Conservation (phyloP, 1,140 invertebrate genomes). For the Sycophaga agraensis region DNA sequence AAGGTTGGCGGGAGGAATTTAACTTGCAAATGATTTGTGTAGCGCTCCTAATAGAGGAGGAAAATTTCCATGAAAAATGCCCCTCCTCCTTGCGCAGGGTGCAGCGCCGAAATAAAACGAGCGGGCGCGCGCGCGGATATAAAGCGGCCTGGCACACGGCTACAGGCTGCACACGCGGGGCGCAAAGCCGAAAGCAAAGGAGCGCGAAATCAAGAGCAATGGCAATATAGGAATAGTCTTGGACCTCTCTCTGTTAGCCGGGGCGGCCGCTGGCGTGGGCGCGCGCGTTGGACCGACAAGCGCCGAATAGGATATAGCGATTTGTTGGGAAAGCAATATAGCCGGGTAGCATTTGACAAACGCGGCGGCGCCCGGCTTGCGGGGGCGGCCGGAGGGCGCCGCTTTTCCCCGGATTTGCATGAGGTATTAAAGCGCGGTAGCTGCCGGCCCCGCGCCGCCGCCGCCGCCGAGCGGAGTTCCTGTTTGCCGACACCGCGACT, state of each 20-base stretch:
- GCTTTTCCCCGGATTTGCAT: conserved; percentile 58
- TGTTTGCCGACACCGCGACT: conserved; percentile 56
- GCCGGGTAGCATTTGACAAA: conserved; percentile 32
- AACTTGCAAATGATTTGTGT: conserved; percentile 2
- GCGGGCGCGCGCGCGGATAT: conserved; percentile 5
- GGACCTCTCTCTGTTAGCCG: not conserved
- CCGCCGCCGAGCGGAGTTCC: conserved; percentile 44
- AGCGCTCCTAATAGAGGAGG: not conserved
- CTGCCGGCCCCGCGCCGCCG: conserved; percentile 38
- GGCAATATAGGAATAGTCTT: conserved; percentile 4
- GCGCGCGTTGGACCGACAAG: conserved; percentile 6
- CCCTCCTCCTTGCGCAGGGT: too few relatives aligned
- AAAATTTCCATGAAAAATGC: conserved; percentile 28
- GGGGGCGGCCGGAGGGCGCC: too few relatives aligned
- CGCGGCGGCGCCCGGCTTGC: conserved; percentile 32
- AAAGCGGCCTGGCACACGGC: not conserved
- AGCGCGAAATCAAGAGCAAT: conserved; percentile 15
- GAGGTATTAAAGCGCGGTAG: conserved; percentile 59
- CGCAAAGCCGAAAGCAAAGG: not conserved
- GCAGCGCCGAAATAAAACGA: too few relatives aligned
- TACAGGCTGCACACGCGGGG: not conserved
- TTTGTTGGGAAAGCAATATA: conserved; percentile 59
- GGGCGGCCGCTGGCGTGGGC: not conserved
- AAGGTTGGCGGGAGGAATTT: not conserved
- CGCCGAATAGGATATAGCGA: conserved; percentile 53